Conservation (phyloP, 2,888 invertebrate genomes). For the Acronicta aceris region DNA sequence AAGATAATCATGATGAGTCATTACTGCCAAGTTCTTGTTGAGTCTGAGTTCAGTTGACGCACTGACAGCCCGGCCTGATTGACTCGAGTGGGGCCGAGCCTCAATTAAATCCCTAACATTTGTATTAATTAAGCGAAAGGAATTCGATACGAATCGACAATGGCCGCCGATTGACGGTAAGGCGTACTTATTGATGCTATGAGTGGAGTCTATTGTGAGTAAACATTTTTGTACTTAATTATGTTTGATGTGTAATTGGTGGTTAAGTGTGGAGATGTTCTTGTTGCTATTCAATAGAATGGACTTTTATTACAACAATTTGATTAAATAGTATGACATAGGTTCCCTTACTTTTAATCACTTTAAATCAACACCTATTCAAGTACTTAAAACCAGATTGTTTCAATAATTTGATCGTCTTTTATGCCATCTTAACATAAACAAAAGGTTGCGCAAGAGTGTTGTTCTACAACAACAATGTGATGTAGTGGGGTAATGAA, state of each 20-base stretch:
- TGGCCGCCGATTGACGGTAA: constrained; percentile 38
- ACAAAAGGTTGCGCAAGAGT: constrained; percentile 21
- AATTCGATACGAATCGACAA: constrained; percentile 65
- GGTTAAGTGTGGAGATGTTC: constrained; percentile 22
- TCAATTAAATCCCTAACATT: constrained; percentile 67
- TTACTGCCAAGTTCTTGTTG: constrained; percentile 54
- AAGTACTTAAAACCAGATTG: not conserved
- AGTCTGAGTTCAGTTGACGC: constrained; percentile 41
- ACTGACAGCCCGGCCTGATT: constrained; percentile 57
- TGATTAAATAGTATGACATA: constrained; percentile 19
- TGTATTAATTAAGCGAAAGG: constrained; percentile 67
- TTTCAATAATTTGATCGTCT: constrained; percentile 17
- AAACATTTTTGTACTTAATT: constrained; percentile 59
- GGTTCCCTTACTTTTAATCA: not conserved
- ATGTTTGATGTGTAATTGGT: constrained; percentile 47
- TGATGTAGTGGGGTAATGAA: not conserved
- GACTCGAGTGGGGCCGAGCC: constrained; percentile 60
- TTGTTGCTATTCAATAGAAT: constrained; percentile 24
- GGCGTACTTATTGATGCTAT: constrained; percentile 49
- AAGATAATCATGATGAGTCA: constrained; percentile 61
- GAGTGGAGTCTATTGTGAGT: constrained; percentile 55
- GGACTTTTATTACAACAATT: constrained; percentile 7
- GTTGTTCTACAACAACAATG: not conserved
- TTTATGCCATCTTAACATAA: constrained; percentile 25
- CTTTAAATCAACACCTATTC: constrained; percentile 8